These are phyloP conservation scores for Microctonus aethiopoides DNA, from an alignment of 2,888 invertebrate species.

Conservation along the genomic window DNA sequence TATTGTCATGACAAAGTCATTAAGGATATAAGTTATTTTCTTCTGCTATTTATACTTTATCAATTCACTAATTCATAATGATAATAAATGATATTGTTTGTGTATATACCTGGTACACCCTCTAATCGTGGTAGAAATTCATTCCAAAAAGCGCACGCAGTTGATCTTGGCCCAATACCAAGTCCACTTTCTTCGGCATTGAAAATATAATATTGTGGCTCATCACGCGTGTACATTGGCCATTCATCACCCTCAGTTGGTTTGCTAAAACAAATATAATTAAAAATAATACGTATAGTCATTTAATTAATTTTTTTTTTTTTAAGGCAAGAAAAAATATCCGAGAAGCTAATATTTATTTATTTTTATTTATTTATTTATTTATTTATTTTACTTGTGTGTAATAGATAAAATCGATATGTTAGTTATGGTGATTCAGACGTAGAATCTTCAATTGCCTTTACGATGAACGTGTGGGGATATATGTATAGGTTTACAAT, in stretches of 20 bases:
- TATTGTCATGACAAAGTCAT: neutral
- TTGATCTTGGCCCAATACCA: slow-evolving; percentile 81
- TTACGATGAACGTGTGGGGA: neutral
- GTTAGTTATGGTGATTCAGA: neutral
- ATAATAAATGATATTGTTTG: neutral
- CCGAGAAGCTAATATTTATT: neutral
- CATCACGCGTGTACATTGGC: slow-evolving; percentile 87
- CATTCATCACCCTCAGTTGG: slow-evolving; percentile 77
- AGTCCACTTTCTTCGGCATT: slow-evolving; percentile 81
- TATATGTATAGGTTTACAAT: neutral
- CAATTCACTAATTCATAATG: neutral
- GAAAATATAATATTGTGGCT: slow-evolving; percentile 90
- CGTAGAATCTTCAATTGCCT: slow-evolving; percentile 4
- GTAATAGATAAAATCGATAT: neutral
- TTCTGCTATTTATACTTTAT: too few relatives aligned
- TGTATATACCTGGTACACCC: slow-evolving; percentile 74
- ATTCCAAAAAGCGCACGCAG: slow-evolving; percentile 96
- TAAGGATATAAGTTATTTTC: neutral
- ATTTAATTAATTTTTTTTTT: neutral
- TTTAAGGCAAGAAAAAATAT: neutral
- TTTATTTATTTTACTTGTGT: neutral
- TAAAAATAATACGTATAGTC: neutral
- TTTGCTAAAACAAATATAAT: slow-evolving; percentile 57
- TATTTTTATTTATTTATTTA: neutral
- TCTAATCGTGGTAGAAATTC: slow-evolving; percentile 91